Base-by-base conservation (phyloP, 1,140 invertebrate species). In the Pachyrhynchus sulphureomaculatus region DNA sequence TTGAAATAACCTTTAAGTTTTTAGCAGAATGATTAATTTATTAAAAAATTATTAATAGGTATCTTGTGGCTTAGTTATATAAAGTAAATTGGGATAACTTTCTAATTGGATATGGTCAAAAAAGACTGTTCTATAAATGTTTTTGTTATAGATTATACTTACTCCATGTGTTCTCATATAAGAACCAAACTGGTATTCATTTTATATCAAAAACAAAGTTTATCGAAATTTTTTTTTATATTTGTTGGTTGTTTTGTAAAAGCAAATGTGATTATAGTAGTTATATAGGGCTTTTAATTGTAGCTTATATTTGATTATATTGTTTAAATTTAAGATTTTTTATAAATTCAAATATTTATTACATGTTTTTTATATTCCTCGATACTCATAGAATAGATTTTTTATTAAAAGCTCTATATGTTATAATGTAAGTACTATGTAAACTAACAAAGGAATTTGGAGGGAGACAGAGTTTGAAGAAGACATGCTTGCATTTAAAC, bases 351-450 rank as follows among this genome's bases (percentile, higher is more conserved):
- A 39, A 24, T 23, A 36, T 53, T 39, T 41, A 51, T 51, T 34
- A 23, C 13, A 33, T 53, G 23, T 53, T 36, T 53, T 36, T 53
- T 53, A 26, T 53, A 33, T 32, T 49, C 47, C 23, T 8, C 5
- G 47, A 49, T 49, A 49, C 47, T 49, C 47, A 53, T 53, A 53
- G 51, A 41, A 53, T 53, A 37, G 33, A 20, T 33, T 51, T 45
- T 26, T 45, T 45, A 45, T 26, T 23, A 45, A 45, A 45, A 26
- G 42, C 18, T 45, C 42, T 45, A 41, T 41, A 29, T 6, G 26
- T 6, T 45, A 45, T 26, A 42, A 8, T 13, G 39, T n/a, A 26
- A n/a, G 20, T 17, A 24, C 0, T 45, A 45, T 24, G 10, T 13
- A 21, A 23, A 26, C 12, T 26, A 23, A 12, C 6, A 21, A 15